phyloP scores from a whole-genome alignment of 2,797 vertebrate genomes.

The Nothura maculosa region DNA sequence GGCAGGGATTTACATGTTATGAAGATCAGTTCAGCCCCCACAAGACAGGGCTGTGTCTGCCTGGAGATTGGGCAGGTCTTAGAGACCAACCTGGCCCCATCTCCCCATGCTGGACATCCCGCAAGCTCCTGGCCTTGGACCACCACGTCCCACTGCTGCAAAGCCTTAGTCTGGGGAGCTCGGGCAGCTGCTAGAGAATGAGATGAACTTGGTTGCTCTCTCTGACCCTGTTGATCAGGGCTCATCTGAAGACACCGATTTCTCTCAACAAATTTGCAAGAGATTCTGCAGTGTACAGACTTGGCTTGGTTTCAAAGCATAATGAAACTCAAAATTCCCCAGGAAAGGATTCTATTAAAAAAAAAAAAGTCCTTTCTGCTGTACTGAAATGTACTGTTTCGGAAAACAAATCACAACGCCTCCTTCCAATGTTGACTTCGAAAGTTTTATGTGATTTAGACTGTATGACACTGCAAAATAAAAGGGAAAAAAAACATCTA shows the following conservation, averaged over 20 bases:
- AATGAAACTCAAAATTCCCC: conserved; percentile 51
- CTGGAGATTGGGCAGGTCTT: not conserved
- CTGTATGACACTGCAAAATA: conserved; percentile 65
- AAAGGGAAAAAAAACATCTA: not conserved
- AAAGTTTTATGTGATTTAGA: conserved; percentile 71
- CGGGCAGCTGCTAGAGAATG: rapidly evolving
- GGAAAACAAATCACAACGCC: conserved; percentile 67
- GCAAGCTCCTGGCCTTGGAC: not conserved
- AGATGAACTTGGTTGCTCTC: not conserved
- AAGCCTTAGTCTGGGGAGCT: not conserved
- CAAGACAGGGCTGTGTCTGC: rapidly evolving
- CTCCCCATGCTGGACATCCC: rapidly evolving
- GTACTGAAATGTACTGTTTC: conserved; percentile 58
- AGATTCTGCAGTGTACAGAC: not conserved
- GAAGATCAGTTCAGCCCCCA: not conserved
- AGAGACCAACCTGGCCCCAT: not conserved
- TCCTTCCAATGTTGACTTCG: conserved; percentile 56
- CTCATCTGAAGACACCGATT: not conserved
- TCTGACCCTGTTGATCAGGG: not conserved
- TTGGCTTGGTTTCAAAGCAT: conserved; percentile 55
- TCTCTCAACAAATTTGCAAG: not conserved
- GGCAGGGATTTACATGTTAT: not conserved
- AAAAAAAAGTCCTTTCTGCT: conserved; percentile 14
- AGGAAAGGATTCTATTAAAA: conserved; percentile 32
- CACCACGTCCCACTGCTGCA: not conserved